Evolutionary conservation across 1,140 invertebrate species (phyloP).

Genomic region (Hirudo medicinalis): DNA sequence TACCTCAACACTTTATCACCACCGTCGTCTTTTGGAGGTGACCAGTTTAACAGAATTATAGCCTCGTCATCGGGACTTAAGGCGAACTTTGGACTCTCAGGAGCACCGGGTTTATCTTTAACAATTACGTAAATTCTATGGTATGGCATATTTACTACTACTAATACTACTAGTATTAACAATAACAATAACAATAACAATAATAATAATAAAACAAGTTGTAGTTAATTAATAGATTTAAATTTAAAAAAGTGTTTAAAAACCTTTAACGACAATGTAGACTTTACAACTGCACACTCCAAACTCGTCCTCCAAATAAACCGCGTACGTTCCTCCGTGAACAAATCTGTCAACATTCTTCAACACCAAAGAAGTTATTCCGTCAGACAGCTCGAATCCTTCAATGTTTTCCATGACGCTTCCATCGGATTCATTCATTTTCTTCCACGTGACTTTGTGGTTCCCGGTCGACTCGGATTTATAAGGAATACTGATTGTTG

Average conservation of each 20-base stretch:
- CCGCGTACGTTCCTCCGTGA: not conserved
- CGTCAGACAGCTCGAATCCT: not conserved
- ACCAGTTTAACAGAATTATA: not conserved
- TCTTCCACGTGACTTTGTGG: constrained; percentile 1
- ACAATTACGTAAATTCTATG: not conserved
- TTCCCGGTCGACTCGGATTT: not conserved
- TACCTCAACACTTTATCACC: constrained; percentile 6
- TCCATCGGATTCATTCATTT: not conserved
- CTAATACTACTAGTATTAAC: not conserved
- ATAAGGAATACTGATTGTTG: not conserved
- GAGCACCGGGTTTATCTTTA: constrained; percentile 18
- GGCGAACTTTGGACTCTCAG: not conserved
- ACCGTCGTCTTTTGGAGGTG: constrained; percentile 8
- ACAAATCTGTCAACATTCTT: not conserved
- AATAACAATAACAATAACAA: not conserved
- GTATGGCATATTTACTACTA: too few relatives aligned
- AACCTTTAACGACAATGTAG: not conserved
- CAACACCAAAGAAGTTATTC: not conserved
- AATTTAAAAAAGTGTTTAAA: not conserved
- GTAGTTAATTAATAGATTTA: not conserved
- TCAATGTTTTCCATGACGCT: not conserved
- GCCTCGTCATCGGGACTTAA: not conserved
- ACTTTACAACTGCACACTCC: not conserved
- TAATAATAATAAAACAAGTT: too few relatives aligned
- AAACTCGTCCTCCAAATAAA: not conserved